A percentile compares a stretch with the other conserved stretches of the same genome.
Evolutionary conservation across 2,888 invertebrate species (phyloP).

Genomic region (Cheiracanthium punctorium): DNA sequence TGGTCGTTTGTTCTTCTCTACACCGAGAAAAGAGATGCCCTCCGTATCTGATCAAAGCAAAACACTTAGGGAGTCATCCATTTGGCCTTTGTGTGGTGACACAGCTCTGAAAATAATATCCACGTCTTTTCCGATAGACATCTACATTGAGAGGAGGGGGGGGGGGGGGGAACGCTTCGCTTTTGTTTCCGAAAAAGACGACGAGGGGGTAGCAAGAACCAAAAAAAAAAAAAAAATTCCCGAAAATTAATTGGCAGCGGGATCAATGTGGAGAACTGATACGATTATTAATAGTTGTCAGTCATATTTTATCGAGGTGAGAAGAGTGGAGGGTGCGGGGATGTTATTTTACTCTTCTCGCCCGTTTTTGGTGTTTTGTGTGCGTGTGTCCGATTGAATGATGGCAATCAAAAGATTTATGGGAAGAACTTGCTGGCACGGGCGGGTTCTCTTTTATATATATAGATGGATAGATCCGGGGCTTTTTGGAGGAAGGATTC

Average conservation of each 20-base stretch:
- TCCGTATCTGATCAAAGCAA: slow-evolving; percentile 59
- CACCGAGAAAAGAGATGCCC: background rate
- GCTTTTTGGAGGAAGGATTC: too few relatives aligned
- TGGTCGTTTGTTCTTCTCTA: background rate
- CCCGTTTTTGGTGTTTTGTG: slow-evolving; percentile 42
- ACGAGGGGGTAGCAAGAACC: background rate
- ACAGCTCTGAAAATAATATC: slow-evolving; percentile 28
- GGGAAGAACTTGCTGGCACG: background rate
- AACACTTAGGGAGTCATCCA: slow-evolving; percentile 65
- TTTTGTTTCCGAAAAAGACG: slow-evolving; percentile 42
- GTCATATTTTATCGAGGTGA: slow-evolving; percentile 57
- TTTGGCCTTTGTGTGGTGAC: slow-evolving; percentile 50
- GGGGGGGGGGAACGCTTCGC: slow-evolving; percentile 7
- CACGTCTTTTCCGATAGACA: slow-evolving; percentile 39
- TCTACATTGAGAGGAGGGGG: slow-evolving; percentile 67
- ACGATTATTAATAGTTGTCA: slow-evolving; percentile 68
- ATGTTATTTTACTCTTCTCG: background rate
- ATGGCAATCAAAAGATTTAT: slow-evolving; percentile 59
- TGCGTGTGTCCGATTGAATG: slow-evolving; percentile 48
- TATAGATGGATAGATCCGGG: too few relatives aligned
- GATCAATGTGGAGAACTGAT: slow-evolving; percentile 61
- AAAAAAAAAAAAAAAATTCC: too few relatives aligned
- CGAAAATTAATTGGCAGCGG: slow-evolving; percentile 66
- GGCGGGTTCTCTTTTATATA: too few relatives aligned
- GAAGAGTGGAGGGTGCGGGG: slow-evolving; percentile 22